Base-by-base conservation (phyloP, 1,140 invertebrate genomes). In the Drosophila ficusphila region DNA sequence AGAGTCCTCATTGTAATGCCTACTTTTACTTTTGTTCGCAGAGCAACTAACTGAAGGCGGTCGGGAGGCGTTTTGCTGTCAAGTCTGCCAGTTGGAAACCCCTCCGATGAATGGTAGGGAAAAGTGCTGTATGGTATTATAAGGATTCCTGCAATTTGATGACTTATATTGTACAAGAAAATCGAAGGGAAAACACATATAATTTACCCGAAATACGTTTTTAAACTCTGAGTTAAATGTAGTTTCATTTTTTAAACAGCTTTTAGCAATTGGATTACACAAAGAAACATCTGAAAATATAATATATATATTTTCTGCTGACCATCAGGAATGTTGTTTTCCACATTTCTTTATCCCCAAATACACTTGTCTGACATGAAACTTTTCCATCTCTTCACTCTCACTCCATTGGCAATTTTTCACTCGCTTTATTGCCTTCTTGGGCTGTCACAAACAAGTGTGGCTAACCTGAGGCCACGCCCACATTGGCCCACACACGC, bases 11-110 rank as follows among this genome's bases (percentile, higher is more conserved):
- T 54, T 53, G 54, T 73, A 47, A 57, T 46, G 56, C 74, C 49
- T 44, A 82, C 68, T 78, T 78, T 78, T 79, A 64, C 76, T 71
- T 79, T 76, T 73, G 69, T 74, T 71, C 23, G 25, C 14, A 48
- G 60, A 58, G 42, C 71, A 72, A 44, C 23, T 42, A 49, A 64
- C 62, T 27, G 34, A 18, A 25, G 34, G 42, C 42, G 25, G 57
- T 39, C 19, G 47, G 36, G 34, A 81, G 79, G 57, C 71, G 56
- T 52, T 36, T 18, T 34, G 44, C 73, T 82, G 78, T 77, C 78
- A 82, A 82, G 53, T 70, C 27, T 49, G 8, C 14, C 21, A 60
- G 34, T 25, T 33, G 14, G 3, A 44, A 56, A 29, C 12, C 34
- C 12, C 44, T 42, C 7, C n/a, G 9, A 14, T 5, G 33, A 8